Evolutionary conservation across 2,113 vertebrate species (phyloP).

Genomic region (Coracopsis vasa): DNA sequence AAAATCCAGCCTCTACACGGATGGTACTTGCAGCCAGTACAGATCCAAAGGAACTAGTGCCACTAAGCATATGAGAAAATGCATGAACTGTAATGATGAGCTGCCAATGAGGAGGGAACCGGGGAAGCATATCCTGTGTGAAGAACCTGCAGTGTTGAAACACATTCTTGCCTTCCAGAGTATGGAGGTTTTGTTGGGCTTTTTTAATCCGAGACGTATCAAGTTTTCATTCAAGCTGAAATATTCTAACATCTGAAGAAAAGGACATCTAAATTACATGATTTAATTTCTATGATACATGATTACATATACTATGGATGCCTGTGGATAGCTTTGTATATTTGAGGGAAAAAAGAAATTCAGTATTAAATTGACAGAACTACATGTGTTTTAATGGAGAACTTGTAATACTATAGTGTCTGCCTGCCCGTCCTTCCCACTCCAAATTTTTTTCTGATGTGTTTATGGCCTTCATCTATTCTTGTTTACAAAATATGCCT

Average conservation of each 20-base stretch:
- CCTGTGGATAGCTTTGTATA: background rate
- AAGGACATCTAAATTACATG: background rate
- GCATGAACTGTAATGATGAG: background rate
- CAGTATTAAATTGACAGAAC: background rate
- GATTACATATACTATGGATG: background rate
- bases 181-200: background rate
- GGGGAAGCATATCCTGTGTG: background rate
- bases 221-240: background rate
- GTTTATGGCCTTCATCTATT: background rate
- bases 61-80: background rate
- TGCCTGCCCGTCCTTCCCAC: background rate
- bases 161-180: background rate
- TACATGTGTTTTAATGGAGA: background rate
- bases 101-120: background rate
- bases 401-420: background rate
- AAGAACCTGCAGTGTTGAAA: background rate
- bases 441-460: background rate
- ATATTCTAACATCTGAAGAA: background rate
- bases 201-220: background rate
- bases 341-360: background rate
- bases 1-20: background rate
- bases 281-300: background rate
- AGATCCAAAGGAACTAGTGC: background rate
- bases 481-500: background rate
- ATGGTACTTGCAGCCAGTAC: background rate